Evolutionary conservation across 2,113 vertebrate genomes (phyloP).

Genomic region (Anolis sagrei): DNA sequence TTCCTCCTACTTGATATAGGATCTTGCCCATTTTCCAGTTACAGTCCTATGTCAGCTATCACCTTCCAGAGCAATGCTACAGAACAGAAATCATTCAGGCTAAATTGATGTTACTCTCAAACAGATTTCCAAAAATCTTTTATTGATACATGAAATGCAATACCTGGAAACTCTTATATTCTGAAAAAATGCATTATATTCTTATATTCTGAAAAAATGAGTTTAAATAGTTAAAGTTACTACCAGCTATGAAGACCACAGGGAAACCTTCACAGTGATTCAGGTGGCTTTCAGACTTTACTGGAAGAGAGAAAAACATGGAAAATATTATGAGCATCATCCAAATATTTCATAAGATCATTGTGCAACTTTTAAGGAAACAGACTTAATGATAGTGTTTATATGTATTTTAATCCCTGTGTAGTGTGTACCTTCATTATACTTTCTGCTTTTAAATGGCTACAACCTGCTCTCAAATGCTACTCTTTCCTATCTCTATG

Average conservation of each 20-base stretch:
- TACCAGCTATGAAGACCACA: background rate
- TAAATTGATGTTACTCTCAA: background rate
- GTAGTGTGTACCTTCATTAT: background rate
- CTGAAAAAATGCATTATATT: no score
- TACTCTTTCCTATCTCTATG: background rate
- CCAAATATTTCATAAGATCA: background rate
- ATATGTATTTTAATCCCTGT: background rate
- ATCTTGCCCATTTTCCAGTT: no score
- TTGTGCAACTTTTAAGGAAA: background rate
- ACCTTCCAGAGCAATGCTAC: no score
- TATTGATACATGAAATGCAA: background rate
- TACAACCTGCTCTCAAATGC: background rate
- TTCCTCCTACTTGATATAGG: no score
- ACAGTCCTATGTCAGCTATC: no score
- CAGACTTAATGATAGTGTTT: background rate
- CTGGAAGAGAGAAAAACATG: background rate
- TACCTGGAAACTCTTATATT: background rate
- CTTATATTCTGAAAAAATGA: no score
- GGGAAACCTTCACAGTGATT: background rate
- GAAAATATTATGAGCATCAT: background rate
- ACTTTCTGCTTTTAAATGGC: background rate
- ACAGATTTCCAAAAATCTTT: background rate
- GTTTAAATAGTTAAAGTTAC: background rate
- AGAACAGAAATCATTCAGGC: background rate
- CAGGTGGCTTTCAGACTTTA: background rate